Evolutionary conservation across 2,113 vertebrate species (phyloP).

Genomic region (Brachyhypopomus gauderio): DNA sequence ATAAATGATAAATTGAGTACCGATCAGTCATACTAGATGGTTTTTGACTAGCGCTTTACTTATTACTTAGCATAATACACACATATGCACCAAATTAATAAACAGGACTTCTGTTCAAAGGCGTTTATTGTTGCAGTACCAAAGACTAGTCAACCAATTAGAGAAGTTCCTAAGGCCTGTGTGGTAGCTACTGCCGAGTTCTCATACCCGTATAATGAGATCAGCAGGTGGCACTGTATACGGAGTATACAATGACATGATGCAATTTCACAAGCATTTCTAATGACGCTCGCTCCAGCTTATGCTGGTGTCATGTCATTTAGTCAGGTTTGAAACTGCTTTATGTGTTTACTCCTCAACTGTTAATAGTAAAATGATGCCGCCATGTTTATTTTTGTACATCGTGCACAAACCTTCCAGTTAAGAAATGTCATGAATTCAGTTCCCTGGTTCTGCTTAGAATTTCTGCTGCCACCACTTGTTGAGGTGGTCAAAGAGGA

Average conservation of each 20-base stretch:
- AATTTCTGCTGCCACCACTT: too few relatives aligned
- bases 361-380: slow-evolving; percentile 24
- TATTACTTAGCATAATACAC: too few relatives aligned
- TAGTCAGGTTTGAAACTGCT: background rate
- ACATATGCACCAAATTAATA: too few relatives aligned
- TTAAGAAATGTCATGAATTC: slow-evolving; percentile 28
- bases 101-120: too few relatives aligned
- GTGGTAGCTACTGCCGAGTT: too few relatives aligned
- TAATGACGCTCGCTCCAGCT: background rate
- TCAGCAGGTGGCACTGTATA: background rate
- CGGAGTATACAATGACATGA: background rate
- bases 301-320: background rate
- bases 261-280: background rate
- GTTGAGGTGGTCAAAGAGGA: background rate
- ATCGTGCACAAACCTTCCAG: slow-evolving; percentile 26
- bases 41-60: too few relatives aligned
- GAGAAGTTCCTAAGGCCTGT: too few relatives aligned
- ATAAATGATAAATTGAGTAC: too few relatives aligned
- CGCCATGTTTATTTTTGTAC: slow-evolving; percentile 30
- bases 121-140: too few relatives aligned
- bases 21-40: too few relatives aligned
- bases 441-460: slow-evolving; percentile 29
- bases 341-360: background rate
- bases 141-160: too few relatives aligned
- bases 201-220: background rate